Conservation (phyloP, 2,113 vertebrate genomes). For the Corvus cornix region DNA sequence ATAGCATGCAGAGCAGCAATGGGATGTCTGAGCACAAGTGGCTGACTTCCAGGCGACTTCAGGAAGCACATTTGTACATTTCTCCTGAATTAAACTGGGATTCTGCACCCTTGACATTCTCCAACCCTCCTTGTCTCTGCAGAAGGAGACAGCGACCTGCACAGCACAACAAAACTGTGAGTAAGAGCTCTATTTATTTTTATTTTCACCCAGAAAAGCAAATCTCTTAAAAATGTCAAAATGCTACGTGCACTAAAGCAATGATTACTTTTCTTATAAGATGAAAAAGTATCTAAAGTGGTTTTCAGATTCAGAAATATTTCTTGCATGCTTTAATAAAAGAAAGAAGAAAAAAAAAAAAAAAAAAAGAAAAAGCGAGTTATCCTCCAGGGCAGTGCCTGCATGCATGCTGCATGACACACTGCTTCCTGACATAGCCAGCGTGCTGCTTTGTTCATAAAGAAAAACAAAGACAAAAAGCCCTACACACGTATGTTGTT, state of each 20-base stretch:
- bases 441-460: slow-evolving; percentile 75
- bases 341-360: fast-evolving
- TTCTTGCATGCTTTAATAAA: slow-evolving; percentile 21
- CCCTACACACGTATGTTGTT: slow-evolving; percentile 54
- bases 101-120: slow-evolving; percentile 64
- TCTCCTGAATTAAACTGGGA: slow-evolving; percentile 22
- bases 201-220: slow-evolving; percentile 20
- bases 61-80: slow-evolving; percentile 38
- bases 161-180: slow-evolving; percentile 63
- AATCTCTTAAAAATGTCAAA: neutral
- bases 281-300: neutral
- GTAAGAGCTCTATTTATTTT: slow-evolving; percentile 44
- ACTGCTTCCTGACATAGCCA: slow-evolving; percentile 52
- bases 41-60: slow-evolving; percentile 63
- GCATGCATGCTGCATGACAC: slow-evolving; percentile 52
- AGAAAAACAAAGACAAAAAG: slow-evolving; percentile 68
- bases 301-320: neutral
- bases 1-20: slow-evolving; percentile 74
- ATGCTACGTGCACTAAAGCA: neutral
- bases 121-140: neutral
- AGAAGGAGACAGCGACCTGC: neutral
- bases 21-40: slow-evolving; percentile 75
- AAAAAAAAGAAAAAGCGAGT: neutral
- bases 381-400: slow-evolving; percentile 51
- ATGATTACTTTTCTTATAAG: neutral